Evolutionary conservation across 2,113 vertebrate genomes (phyloP).

Genomic region (Eptesicus fuscus): DNA sequence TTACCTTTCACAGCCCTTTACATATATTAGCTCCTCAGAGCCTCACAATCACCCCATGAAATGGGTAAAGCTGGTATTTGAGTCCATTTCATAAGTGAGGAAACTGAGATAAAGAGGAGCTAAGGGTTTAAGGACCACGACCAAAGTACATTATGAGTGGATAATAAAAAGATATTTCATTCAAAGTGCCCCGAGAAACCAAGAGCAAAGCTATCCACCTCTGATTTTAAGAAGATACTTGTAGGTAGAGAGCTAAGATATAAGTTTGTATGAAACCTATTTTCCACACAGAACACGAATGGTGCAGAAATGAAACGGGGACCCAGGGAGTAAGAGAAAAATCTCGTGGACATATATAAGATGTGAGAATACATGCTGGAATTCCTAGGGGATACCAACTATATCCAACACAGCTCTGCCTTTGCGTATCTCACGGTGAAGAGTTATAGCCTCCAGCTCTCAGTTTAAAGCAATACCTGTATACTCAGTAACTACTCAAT

Average conservation of each 20-base stretch:
- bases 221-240: background rate
- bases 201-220: background rate
- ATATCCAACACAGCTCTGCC: background rate
- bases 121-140: background rate
- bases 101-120: background rate
- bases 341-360: background rate
- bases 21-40: background rate
- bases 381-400: background rate
- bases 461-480: background rate
- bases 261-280: background rate
- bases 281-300: background rate
- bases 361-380: background rate
- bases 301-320: background rate
- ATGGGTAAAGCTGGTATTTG: background rate
- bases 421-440: background rate
- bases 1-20: background rate
- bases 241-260: background rate
- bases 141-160: background rate
- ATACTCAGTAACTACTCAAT: constrained; percentile 19
- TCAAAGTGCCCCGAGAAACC: background rate
- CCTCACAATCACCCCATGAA: background rate
- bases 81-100: background rate
- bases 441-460: background rate
- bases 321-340: background rate
- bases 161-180: background rate